Evolutionary conservation across 2,113 vertebrate genomes (phyloP).

Genomic region (Ariopsis seemanni): DNA sequence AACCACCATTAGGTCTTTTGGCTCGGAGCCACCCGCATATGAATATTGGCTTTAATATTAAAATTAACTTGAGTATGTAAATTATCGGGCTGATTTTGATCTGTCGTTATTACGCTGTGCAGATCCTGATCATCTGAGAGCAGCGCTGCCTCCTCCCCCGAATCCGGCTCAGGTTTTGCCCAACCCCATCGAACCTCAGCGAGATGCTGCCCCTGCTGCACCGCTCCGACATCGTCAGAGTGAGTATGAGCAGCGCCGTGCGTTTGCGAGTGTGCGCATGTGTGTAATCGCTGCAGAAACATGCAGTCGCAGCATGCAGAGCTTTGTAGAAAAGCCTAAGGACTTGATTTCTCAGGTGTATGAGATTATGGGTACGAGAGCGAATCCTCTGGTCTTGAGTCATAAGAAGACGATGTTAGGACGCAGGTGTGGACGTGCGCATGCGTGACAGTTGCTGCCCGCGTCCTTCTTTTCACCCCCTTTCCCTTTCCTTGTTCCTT

Average conservation of each 20-base stretch:
- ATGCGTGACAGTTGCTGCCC: not conserved
- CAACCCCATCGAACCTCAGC: conserved; percentile 72
- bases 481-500: conserved; percentile 58
- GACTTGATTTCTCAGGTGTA: not conserved
- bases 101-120: not conserved
- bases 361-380: not conserved
- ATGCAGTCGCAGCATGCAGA: not conserved
- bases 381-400: not conserved
- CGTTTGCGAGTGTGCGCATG: not conserved
- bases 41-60: not conserved
- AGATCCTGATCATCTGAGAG: conserved; percentile 68
- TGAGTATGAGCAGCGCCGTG: conserved; percentile 59
- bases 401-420: not conserved
- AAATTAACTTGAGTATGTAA: not conserved
- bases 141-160: conserved; percentile 73
- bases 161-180: conserved; percentile 77
- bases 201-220: conserved; percentile 63
- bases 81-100: not conserved
- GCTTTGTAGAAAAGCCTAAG: not conserved
- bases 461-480: not conserved
- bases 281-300: not conserved
- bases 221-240: conserved; percentile 73
- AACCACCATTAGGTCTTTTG: no score
- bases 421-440: not conserved
- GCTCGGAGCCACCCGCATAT: no score